Evolutionary conservation across 2,797 vertebrate genomes (phyloP).

Genomic region (Leptoclinus maculatus): DNA sequence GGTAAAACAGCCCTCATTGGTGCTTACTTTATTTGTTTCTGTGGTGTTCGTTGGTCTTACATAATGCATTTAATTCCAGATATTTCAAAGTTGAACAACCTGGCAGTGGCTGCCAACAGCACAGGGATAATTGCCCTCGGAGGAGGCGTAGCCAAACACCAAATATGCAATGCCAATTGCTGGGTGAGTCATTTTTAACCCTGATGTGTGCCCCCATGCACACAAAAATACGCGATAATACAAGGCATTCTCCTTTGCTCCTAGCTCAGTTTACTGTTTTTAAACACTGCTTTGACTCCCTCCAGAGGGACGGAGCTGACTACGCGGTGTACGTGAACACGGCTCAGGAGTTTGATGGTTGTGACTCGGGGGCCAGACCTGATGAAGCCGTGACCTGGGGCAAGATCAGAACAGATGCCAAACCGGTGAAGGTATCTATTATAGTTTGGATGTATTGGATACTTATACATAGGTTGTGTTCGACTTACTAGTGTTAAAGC

Average conservation of each 20-base stretch:
- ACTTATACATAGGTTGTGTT: not conserved
- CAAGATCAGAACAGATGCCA: conserved; percentile 87
- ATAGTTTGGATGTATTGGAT: not conserved
- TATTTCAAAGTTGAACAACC: conserved; percentile 85
- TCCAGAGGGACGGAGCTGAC: conserved; percentile 87
- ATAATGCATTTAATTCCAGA: conserved; percentile 66
- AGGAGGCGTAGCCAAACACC: conserved; percentile 90
- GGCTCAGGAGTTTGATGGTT: conserved; percentile 90
- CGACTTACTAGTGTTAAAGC: too few species aligned
- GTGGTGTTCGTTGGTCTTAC: not conserved
- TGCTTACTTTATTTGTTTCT: not conserved
- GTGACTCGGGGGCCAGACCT: conserved; percentile 87
- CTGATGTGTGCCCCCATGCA: too few species aligned
- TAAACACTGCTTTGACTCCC: not conserved
- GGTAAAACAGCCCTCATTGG: conserved; percentile 65
- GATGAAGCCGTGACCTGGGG: conserved; percentile 92
- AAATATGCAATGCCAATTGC: conserved; percentile 90
- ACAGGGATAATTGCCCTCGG: conserved; percentile 90
- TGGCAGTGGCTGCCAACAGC: conserved; percentile 84
- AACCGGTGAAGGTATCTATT: conserved; percentile 84
- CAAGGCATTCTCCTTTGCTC: too few species aligned
- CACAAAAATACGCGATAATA: not conserved
- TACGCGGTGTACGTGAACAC: conserved; percentile 90
- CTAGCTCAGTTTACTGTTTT: too few species aligned
- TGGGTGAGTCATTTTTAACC: conserved; percentile 85